These are phyloP conservation scores for Oncorhynchus masou DNA, from an alignment of 2,113 vertebrate genomes.

Conservation along the genomic window DNA sequence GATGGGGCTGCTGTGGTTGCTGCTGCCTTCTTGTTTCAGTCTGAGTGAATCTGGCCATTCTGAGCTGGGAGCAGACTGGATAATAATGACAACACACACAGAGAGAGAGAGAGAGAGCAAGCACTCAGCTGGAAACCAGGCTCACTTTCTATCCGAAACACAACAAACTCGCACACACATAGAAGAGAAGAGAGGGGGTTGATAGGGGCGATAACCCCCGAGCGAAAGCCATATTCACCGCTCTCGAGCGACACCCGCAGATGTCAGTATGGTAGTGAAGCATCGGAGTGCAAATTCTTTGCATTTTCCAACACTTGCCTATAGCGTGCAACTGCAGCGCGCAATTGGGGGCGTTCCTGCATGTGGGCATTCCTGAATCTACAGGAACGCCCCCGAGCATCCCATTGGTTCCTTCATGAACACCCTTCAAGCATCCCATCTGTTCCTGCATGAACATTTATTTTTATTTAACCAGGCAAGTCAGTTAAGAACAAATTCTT, in stretches of 20 bases:
- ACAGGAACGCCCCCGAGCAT: too few species aligned
- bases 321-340: too few species aligned
- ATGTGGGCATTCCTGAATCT: too few species aligned
- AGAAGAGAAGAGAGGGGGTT: slow-evolving; percentile 35
- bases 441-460: too few species aligned
- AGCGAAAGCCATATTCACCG: slow-evolving; percentile 39
- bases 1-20: slow-evolving; percentile 73
- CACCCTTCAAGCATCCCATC: too few species aligned
- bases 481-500: too few species aligned
- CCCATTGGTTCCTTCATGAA: too few species aligned
- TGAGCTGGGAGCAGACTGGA: slow-evolving; percentile 83
- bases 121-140: slow-evolving; percentile 81
- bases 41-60: slow-evolving; percentile 94
- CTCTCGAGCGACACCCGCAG: slow-evolving; percentile 71
- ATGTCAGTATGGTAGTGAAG: background rate
- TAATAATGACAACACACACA: slow-evolving; percentile 80
- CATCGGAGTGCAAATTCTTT: background rate
- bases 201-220: slow-evolving; percentile 8
- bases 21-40: slow-evolving; percentile 89
- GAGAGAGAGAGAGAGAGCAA: slow-evolving; percentile 70
- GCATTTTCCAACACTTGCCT: too few species aligned
- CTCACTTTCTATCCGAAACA: slow-evolving; percentile 75
- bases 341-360: too few species aligned
- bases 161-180: slow-evolving; percentile 55
- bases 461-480: too few species aligned